A percentile compares a stretch with the other conserved stretches of the same genome.
Conservation (phyloP, 2,113 vertebrate species). For the Herpetotheres cachinnans region DNA sequence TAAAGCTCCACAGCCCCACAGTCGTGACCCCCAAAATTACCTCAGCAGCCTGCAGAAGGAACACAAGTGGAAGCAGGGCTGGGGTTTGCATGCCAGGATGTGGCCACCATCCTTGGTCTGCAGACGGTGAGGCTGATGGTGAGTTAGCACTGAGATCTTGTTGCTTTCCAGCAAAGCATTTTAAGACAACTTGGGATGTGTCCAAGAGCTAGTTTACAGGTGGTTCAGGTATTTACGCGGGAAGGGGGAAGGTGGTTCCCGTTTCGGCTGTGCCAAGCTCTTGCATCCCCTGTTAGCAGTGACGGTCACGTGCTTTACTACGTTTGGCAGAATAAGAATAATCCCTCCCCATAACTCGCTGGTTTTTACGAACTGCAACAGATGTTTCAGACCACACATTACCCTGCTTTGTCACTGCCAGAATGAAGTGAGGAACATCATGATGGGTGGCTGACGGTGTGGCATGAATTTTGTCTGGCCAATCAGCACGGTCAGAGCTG, state of each 20-base stretch:
- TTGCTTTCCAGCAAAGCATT: neutral
- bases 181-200: neutral
- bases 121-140: accelerated
- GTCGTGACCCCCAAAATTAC: accelerated
- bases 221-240: accelerated
- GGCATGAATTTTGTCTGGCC: neutral
- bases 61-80: neutral
- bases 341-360: accelerated
- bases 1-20: neutral
- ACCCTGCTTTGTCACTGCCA: neutral
- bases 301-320: neutral
- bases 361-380: neutral
- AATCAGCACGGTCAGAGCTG: neutral
- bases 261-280: neutral
- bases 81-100: neutral
- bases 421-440: neutral
- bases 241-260: neutral
- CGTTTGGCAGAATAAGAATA: neutral
- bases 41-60: neutral
- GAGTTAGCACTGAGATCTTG: neutral
- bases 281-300: neutral
- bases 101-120: neutral
- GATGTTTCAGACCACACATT: neutral
- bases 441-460: accelerated
- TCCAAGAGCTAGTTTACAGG: neutral